Percentiles rank a stretch among this genome's conserved stretches.
These are phyloP conservation scores for Temnothorax nylanderi DNA, from an alignment of 1,140 invertebrate genomes.

Conservation along the genomic window DNA sequence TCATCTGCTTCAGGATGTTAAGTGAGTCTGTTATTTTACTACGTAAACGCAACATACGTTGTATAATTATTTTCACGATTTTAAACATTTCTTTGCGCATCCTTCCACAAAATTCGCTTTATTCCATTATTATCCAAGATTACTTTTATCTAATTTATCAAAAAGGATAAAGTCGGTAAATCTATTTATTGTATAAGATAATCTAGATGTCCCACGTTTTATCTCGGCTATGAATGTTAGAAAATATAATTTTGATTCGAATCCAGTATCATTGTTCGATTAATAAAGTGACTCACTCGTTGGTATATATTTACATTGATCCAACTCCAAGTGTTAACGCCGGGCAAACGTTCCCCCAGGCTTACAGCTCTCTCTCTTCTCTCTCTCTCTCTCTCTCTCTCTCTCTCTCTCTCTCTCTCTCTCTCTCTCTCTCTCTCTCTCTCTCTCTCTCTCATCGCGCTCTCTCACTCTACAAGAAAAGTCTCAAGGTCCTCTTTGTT, in stretches of 20 bases:
- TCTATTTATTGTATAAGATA: neutral
- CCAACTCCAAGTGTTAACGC: slow-evolving; percentile 28
- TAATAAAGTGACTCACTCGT: slow-evolving; percentile 46
- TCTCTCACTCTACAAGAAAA: slow-evolving; percentile 4
- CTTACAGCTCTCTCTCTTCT: slow-evolving; percentile 17
- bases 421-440: too few relatives aligned
- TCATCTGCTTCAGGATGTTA: slow-evolving; percentile 88
- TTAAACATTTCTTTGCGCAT: neutral
- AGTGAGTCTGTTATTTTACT: slow-evolving; percentile 81
- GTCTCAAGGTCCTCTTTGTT: slow-evolving; percentile 56
- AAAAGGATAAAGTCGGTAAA: neutral
- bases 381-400: too few relatives aligned
- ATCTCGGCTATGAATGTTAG: neutral
- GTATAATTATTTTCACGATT: neutral
- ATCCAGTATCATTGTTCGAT: slow-evolving; percentile 1
- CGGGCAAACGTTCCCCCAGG: neutral
- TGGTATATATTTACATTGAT: slow-evolving; percentile 10
- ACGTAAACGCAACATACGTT: neutral
- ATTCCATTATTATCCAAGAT: neutral
- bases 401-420: too few relatives aligned
- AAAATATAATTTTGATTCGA: neutral
- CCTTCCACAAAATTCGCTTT: neutral
- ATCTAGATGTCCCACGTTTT: neutral
- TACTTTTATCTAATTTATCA: neutral
- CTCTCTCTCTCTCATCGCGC: neutral